These are phyloP conservation scores for Siphamia tubifer DNA, from an alignment of 2,113 vertebrate genomes.

Conservation along the genomic window DNA sequence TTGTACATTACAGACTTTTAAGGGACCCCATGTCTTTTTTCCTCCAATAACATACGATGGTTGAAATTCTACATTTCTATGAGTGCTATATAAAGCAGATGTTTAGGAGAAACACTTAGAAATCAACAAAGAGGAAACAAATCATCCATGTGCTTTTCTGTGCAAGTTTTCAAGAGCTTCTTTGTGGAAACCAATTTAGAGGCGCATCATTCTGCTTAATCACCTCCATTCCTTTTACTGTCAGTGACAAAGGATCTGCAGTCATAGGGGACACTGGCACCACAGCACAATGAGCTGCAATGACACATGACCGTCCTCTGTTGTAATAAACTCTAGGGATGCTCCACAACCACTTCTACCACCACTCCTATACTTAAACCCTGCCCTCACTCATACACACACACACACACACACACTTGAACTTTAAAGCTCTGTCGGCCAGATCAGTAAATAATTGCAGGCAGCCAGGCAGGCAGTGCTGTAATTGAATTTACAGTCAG, in stretches of 20 bases:
- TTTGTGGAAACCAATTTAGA: neutral
- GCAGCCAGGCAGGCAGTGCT: constrained; percentile 39
- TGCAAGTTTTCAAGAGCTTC: neutral
- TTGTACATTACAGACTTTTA: no score
- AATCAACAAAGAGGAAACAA: neutral
- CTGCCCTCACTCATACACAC: neutral
- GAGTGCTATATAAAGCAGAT: neutral
- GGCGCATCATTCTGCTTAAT: neutral
- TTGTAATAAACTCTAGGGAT: constrained; percentile 37
- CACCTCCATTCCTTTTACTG: neutral
- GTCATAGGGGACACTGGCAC: neutral
- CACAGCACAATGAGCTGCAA: constrained; percentile 16
- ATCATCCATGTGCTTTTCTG: neutral
- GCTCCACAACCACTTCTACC: neutral
- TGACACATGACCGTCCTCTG: constrained; percentile 51
- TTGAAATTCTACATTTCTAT: no score
- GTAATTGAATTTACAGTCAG: constrained; percentile 67
- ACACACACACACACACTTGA: constrained; percentile 18
- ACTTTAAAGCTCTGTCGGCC: constrained; percentile 57
- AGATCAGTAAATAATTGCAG: constrained; percentile 74
- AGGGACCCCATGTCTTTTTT: no score
- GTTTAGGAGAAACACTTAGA: neutral
- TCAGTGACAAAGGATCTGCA: neutral
- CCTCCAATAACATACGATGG: no score
- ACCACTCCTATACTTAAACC: neutral